A percentile compares a stretch with the other conserved stretches of the same genome.
Evolutionary conservation across 2,797 vertebrate genomes (phyloP).

Genomic region (Pteronotus mesoamericanus): DNA sequence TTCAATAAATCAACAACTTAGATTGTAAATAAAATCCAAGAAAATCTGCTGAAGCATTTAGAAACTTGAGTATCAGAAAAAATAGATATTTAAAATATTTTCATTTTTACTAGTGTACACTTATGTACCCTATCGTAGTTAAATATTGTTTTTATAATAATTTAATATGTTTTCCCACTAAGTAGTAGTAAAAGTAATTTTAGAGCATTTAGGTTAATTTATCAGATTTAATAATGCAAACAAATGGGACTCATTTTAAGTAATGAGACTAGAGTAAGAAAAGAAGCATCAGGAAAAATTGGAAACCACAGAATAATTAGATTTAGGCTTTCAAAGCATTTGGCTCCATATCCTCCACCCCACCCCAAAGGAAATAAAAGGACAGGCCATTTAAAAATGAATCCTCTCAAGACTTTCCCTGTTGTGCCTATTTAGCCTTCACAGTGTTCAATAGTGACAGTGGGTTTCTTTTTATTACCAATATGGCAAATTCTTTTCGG

Average conservation of each 20-base stretch:
- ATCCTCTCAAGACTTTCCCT: slow-evolving; percentile 38
- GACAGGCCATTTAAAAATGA: slow-evolving; percentile 56
- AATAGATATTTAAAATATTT: neutral
- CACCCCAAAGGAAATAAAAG: slow-evolving; percentile 33
- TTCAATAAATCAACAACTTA: slow-evolving; percentile 33
- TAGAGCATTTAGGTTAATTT: slow-evolving; percentile 60
- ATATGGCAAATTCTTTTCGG: slow-evolving; percentile 42
- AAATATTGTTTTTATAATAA: slow-evolving; percentile 53
- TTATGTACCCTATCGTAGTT: slow-evolving; percentile 1
- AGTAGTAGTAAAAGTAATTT: slow-evolving; percentile 64
- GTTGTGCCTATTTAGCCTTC: slow-evolving; percentile 47
- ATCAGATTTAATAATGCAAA: slow-evolving; percentile 62
- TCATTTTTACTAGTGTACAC: neutral
- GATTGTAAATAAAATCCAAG: neutral
- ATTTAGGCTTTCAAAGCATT: slow-evolving; percentile 41
- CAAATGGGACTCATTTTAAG: slow-evolving; percentile 51
- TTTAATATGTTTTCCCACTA: slow-evolving; percentile 61
- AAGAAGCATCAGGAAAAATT: slow-evolving; percentile 47
- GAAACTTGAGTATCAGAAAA: neutral
- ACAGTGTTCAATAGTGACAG: slow-evolving; percentile 40
- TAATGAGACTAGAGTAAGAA: slow-evolving; percentile 48
- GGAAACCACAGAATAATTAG: slow-evolving; percentile 43
- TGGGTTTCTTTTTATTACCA: slow-evolving; percentile 58
- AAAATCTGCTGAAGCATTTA: slow-evolving; percentile 15
- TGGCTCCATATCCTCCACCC: neutral